Evolutionary conservation across 2,113 vertebrate genomes (phyloP), one percentile per base, ranked within the genome.

Genomic region (Amphilophus citrinellus): DNA sequence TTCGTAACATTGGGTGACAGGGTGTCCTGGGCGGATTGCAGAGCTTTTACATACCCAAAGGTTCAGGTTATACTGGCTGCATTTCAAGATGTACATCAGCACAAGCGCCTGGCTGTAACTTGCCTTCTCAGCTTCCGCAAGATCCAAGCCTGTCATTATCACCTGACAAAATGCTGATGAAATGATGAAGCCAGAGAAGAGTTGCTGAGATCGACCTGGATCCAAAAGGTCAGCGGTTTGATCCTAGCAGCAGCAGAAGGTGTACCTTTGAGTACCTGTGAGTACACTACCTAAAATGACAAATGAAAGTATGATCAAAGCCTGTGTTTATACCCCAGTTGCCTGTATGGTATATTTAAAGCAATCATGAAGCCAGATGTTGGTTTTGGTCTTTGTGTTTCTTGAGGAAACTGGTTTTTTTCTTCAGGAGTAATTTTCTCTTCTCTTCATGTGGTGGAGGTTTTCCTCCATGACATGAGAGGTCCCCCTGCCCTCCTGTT

Each of bases 11-110:
- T 0, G 30, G 5, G 22, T 20, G 76, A 60, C 61, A 32, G 17
- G 11, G 37, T 47, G 60, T 37, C 35, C 66, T 20, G 18, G 3
- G 66, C 13, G 42, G 62, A 76, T 62, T 27, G 6, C 61, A 65
- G n/a, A 66, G 82, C 42, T 82, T 87, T 77, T 47, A 75, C 79
- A 88, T 89, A 80, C 77, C 85, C 37, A 30, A 58, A 79, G 90
- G 79, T 90, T 93, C 90, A 88, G 85, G 90, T 92, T 92, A 14
- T 89, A 62, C 80, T 87, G 86, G 86, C 82, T 61, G 22, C 56
- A 71, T 79, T 76, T 84, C 91, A 92, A 71, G 62, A 73, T 14
- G 0, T 61, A 77, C 56, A 42, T 83, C 80, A 89, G 62, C 60
- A 76, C 39, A 60, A 83, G 88, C 24, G 47, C 32, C 42, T 10